phyloP scores from a whole-genome alignment of 2,888 invertebrate genomes.

The Steinernema carpocapsae region DNA sequence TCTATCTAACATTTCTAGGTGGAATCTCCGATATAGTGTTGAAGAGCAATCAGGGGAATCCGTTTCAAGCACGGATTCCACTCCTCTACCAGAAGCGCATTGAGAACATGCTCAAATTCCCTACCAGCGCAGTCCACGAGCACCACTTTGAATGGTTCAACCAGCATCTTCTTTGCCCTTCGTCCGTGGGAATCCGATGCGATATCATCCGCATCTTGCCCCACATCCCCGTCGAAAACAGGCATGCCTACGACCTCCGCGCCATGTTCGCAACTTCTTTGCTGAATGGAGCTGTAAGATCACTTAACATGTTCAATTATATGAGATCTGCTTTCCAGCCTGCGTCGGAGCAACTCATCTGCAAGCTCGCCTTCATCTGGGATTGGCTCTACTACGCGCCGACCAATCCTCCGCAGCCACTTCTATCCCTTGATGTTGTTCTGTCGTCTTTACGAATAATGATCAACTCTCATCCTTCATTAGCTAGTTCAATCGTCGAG shows the following conservation, averaged over 20 bases:
- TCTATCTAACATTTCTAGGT: conserved; percentile 1
- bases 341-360: conserved; percentile 72
- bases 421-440: conserved; percentile 36
- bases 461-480: background rate
- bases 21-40: background rate
- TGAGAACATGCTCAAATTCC: background rate
- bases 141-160: conserved; percentile 2
- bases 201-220: conserved; percentile 80
- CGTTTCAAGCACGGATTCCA: background rate
- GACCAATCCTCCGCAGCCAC: conserved; percentile 72
- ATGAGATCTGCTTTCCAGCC: conserved; percentile 39
- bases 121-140: background rate
- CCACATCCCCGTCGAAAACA: background rate
- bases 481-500: conserved; percentile 42
- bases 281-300: conserved; percentile 31
- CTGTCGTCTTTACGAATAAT: conserved; percentile 36
- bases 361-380: conserved; percentile 87
- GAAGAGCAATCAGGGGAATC: background rate
- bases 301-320: conserved; percentile 4
- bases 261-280: conserved; percentile 38
- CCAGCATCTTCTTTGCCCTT: background rate
- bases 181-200: conserved; percentile 82
- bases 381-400: conserved; percentile 92
- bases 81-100: background rate
- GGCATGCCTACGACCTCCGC: conserved; percentile 34